Percentiles rank a stretch among this genome's conserved stretches.
Evolutionary conservation across 2,888 invertebrate genomes (phyloP).

Genomic region (Rutpela maculata): DNA sequence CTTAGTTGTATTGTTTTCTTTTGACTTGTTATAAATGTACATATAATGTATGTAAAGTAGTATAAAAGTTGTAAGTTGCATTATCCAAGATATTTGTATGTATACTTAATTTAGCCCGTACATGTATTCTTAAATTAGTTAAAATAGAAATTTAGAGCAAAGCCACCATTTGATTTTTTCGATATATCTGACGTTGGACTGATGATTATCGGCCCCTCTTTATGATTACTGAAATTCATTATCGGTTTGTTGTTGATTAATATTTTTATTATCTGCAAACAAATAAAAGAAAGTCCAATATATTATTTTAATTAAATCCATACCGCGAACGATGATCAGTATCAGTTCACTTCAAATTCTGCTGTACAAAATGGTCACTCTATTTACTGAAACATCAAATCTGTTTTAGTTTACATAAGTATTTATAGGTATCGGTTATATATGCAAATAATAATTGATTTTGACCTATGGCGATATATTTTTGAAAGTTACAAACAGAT

Average conservation of each 20-base stretch:
- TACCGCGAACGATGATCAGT: neutral
- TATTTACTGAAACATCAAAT: slow-evolving; percentile 1
- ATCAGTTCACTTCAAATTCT: neutral
- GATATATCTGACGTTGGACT: neutral
- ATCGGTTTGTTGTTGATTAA: neutral
- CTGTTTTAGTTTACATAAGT: slow-evolving; percentile 17
- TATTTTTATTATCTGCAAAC: neutral
- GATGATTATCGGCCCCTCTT: neutral
- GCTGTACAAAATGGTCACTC: neutral
- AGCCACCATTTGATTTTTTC: too few species aligned
- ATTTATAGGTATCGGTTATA: slow-evolving; percentile 15
- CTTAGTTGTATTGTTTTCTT: too few species aligned
- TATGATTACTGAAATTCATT: neutral
- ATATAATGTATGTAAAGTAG: too few species aligned
- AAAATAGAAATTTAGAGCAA: too few species aligned
- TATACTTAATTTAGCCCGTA: too few species aligned
- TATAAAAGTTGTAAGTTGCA: too few species aligned
- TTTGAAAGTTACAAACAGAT: slow-evolving; percentile 17
- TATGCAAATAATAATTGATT: slow-evolving; percentile 29
- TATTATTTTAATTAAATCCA: slow-evolving; percentile 7
- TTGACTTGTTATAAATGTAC: too few species aligned
- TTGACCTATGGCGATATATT: slow-evolving; percentile 27
- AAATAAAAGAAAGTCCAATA: neutral
- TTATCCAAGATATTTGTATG: too few species aligned
- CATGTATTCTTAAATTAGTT: too few species aligned